Evolutionary conservation across 2,888 invertebrate genomes (phyloP).

Genomic region (Cantharis nigra): DNA sequence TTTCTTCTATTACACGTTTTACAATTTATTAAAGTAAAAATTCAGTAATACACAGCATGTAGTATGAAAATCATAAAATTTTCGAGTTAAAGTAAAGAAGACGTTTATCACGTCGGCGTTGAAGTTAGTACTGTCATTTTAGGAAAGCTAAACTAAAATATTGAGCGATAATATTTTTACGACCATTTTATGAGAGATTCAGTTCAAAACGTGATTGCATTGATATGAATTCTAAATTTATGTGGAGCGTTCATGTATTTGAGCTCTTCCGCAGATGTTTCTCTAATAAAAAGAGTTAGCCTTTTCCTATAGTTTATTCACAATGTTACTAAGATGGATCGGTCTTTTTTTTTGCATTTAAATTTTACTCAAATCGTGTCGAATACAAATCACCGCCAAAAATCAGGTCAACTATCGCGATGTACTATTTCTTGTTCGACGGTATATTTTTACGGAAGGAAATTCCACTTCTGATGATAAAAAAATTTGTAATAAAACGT

Average conservation of each 20-base stretch:
- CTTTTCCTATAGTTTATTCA: constrained; percentile 10
- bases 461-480: not conserved
- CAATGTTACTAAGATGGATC: constrained; percentile 15
- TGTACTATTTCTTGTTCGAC: constrained; percentile 9
- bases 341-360: constrained; percentile 10
- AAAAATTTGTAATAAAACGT: not conserved
- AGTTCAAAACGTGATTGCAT: constrained; percentile 40
- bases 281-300: constrained; percentile 35
- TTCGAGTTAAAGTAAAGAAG: constrained; percentile 27
- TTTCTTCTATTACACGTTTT: not conserved
- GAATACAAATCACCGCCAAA: constrained; percentile 13
- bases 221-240: constrained; percentile 40
- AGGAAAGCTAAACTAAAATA: constrained; percentile 33
- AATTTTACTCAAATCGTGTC: constrained; percentile 9
- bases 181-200: constrained; percentile 41
- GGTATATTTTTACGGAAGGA: not conserved
- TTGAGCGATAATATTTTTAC: constrained; percentile 43
- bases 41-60: not conserved
- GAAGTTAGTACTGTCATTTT: constrained; percentile 27
- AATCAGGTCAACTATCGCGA: constrained; percentile 6
- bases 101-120: constrained; percentile 36
- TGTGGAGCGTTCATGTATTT: constrained; percentile 40
- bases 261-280: constrained; percentile 36
- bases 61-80: constrained; percentile 14
- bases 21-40: not conserved